phyloP scores from a whole-genome alignment of 1,140 invertebrate genomes.

The Zaprionus taronus region DNA sequence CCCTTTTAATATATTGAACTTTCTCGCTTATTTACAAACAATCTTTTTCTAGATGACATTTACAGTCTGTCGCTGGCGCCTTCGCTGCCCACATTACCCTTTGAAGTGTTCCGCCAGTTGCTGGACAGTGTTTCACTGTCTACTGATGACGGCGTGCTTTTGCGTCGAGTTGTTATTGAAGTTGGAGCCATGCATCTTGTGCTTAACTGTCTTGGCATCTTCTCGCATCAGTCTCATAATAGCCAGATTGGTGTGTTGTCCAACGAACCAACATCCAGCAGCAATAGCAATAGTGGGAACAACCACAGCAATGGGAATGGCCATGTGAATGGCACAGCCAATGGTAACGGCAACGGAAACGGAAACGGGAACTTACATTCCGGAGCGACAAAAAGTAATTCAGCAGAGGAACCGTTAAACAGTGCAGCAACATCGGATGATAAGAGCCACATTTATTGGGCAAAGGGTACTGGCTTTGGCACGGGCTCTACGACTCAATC shows the following conservation, averaged over 20 bases:
- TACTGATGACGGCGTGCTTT: conserved; percentile 91
- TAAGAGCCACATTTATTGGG: conserved; percentile 96
- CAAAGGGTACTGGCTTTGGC: conserved; percentile 97
- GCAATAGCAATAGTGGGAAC: conserved; percentile 50
- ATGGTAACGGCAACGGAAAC: conserved; percentile 21
- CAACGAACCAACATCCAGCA: conserved; percentile 55
- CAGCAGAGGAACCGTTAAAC: conserved; percentile 48
- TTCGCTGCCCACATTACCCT: conserved; percentile 93
- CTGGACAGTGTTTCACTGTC: conserved; percentile 91
- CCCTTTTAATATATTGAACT: not conserved
- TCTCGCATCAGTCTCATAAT: conserved; percentile 90
- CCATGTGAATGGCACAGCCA: conserved; percentile 22
- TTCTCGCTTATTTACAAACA: not conserved
- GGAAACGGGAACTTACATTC: not conserved
- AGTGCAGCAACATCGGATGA: conserved; percentile 86
- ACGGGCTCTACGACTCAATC: conserved; percentile 97
- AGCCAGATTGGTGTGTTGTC: conserved; percentile 71
- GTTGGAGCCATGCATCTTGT: conserved; percentile 93
- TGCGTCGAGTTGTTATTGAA: conserved; percentile 92
- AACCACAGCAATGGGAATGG: conserved; percentile 2
- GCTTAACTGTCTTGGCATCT: conserved; percentile 93
- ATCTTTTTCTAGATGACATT: conserved; percentile 87
- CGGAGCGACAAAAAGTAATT: conserved; percentile 33
- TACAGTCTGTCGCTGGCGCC: conserved; percentile 90
- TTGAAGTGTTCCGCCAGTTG: conserved; percentile 92